These are phyloP conservation scores for Chaitophorus viminalis DNA, from an alignment of 2,888 invertebrate genomes.

Conservation along the genomic window DNA sequence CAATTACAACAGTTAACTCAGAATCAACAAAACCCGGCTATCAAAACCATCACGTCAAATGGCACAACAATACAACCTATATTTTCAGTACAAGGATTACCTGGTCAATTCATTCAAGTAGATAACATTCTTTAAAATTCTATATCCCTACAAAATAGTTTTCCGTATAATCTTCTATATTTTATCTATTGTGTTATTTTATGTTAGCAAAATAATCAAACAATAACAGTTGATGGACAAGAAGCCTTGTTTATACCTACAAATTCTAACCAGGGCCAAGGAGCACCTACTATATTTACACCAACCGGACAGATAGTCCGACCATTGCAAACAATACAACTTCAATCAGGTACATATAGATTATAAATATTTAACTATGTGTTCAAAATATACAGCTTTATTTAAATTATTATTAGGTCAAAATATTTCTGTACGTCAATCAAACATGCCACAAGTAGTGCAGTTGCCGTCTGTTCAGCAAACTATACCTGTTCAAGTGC, in stretches of 20 bases:
- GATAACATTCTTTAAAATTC: slow-evolving; percentile 4
- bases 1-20: slow-evolving; percentile 63
- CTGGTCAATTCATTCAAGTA: slow-evolving; percentile 70
- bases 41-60: slow-evolving; percentile 64
- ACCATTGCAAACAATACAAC: slow-evolving; percentile 64
- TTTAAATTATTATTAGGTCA: slow-evolving; percentile 73
- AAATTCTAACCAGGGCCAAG: slow-evolving; percentile 71
- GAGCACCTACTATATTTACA: slow-evolving; percentile 67
- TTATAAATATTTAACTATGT: slow-evolving; percentile 68
- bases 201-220: slow-evolving; percentile 80
- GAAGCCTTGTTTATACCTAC: slow-evolving; percentile 92
- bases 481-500: slow-evolving; percentile 90
- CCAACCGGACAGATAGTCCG: slow-evolving; percentile 80
- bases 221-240: slow-evolving; percentile 91
- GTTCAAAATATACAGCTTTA: background rate
- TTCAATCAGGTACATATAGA: slow-evolving; percentile 76
- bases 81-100: slow-evolving; percentile 69
- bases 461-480: slow-evolving; percentile 76
- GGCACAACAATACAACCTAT: slow-evolving; percentile 56
- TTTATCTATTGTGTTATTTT: background rate
- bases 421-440: slow-evolving; percentile 77
- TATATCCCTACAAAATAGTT: slow-evolving; percentile 67
- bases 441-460: slow-evolving; percentile 70
- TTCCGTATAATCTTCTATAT: background rate
- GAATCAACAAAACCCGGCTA: slow-evolving; percentile 58